Evolutionary conservation across 2,797 vertebrate species (phyloP), one percentile per base, ranked within the genome.

Genomic region (Microhierax caerulescens): DNA sequence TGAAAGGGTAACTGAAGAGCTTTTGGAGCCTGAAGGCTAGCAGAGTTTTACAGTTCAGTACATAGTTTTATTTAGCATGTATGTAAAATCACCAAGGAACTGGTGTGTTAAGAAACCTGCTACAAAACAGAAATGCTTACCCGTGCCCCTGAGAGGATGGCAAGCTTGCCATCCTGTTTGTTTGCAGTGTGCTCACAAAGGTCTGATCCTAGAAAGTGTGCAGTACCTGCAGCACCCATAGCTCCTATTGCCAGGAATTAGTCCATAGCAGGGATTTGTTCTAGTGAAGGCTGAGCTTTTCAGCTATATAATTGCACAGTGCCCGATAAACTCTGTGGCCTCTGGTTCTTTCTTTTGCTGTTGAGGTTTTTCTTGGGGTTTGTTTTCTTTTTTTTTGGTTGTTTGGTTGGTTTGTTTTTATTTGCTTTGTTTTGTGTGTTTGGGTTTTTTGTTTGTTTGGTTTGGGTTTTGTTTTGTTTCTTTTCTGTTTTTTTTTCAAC

Each of bases 171-270:
- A 43, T 39, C 41, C 39, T 69, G 19, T 48, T 20, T 64, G 37
- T 51, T 51, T 86, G 85, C 47, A 36, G 23, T 11, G 53, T 68
- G 67, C 36, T 79, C 3, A 1, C 63, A n/a, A 41, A 36, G 75
- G 2, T 4, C 27, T 19, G 53, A 20, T 19, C 67, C 43, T 68
- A 28, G 37, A 11, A 34, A 79, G 64, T 7, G 7, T 0, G 1
- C 34, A 47, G 65, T 2, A 1, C 34, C 16, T 10, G 37, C 2
- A 1, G 28, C n/a, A 91, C 23, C n/a, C 37, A 0, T 30, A 1
- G 9, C n/a, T 83, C 16, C 60, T 11, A 1, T 2, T n/a, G 78
- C 36, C 24, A 13, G 67, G 10, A 0, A 0, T 16, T 18, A 13
- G 39, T 83, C 50, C 22, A 0, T 1, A 5, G 23, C 2, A 1